phyloP scores from a whole-genome alignment of 1,140 invertebrate species.

The Chelonus insularis region DNA sequence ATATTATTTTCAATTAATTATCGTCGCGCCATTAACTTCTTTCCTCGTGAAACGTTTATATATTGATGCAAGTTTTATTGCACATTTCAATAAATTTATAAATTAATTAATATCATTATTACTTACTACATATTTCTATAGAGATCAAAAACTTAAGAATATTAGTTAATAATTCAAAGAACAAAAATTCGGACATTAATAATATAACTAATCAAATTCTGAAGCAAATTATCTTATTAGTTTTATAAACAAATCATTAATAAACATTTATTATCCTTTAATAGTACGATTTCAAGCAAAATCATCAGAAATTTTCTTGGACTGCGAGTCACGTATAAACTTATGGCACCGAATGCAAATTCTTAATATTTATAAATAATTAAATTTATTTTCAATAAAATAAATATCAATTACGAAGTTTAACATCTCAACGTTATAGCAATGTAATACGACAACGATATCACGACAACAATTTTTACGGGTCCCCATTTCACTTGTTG shows the following conservation, averaged over 20 bases:
- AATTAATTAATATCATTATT: background rate
- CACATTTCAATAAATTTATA: background rate
- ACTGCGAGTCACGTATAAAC: background rate
- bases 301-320: too few relatives aligned
- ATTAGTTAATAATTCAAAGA: background rate
- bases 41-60: background rate
- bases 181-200: too few relatives aligned
- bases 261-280: too few relatives aligned
- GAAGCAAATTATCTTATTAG: too few relatives aligned
- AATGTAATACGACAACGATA: slow-evolving; percentile 14
- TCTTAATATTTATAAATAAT: background rate
- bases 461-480: slow-evolving; percentile 14
- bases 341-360: slow-evolving; percentile 1
- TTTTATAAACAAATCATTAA: background rate
- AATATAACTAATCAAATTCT: too few relatives aligned
- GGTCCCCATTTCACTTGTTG: background rate
- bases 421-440: background rate
- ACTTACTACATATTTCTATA: background rate
- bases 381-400: slow-evolving; percentile 27
- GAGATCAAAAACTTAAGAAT: background rate
- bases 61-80: background rate
- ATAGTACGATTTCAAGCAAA: too few relatives aligned
- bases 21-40: background rate
- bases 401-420: slow-evolving; percentile 34
- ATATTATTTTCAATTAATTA: background rate